phyloP scores from a whole-genome alignment of 2,888 invertebrate genomes.

The Lepidochitona cinerea region DNA sequence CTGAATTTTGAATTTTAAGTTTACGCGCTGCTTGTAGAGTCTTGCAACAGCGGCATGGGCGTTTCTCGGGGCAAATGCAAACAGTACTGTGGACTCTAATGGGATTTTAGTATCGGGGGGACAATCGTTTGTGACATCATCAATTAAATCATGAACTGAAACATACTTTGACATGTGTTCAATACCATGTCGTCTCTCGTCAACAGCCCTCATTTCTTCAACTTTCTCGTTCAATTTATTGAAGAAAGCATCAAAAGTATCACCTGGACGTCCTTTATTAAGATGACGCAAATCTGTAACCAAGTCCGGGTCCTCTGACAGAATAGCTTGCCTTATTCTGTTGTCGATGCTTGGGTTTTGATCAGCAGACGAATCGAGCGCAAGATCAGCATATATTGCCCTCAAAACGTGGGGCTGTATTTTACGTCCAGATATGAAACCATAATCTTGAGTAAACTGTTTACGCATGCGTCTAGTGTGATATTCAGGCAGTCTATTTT shows the following conservation, averaged over 20 bases:
- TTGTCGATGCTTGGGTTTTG: not conserved
- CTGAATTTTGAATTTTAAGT: slow-evolving; percentile 31
- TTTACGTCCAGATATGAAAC: not conserved
- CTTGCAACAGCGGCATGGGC: slow-evolving; percentile 21
- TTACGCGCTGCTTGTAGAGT: slow-evolving; percentile 22
- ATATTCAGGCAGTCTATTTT: not conserved
- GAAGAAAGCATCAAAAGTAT: slow-evolving; percentile 26
- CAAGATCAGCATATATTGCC: not conserved
- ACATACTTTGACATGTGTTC: slow-evolving; percentile 8
- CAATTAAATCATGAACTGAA: not conserved
- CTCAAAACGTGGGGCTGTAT: not conserved
- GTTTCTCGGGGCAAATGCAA: slow-evolving; percentile 32
- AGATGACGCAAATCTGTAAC: slow-evolving; percentile 17
- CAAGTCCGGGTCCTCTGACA: not conserved
- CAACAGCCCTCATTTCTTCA: slow-evolving; percentile 22
- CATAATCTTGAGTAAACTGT: not conserved
- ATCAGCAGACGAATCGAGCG: not conserved
- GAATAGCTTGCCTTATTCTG: not conserved
- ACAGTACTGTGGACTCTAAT: slow-evolving; percentile 26
- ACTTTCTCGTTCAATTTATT: slow-evolving; percentile 10
- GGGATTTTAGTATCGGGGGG: slow-evolving; percentile 30
- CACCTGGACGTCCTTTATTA: slow-evolving; percentile 26
- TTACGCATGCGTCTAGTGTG: not conserved
- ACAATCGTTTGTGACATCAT: slow-evolving; percentile 20
- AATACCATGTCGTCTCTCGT: slow-evolving; percentile 28